Base-by-base conservation (phyloP, 2,888 invertebrate genomes). In the Apantesis nais region DNA sequence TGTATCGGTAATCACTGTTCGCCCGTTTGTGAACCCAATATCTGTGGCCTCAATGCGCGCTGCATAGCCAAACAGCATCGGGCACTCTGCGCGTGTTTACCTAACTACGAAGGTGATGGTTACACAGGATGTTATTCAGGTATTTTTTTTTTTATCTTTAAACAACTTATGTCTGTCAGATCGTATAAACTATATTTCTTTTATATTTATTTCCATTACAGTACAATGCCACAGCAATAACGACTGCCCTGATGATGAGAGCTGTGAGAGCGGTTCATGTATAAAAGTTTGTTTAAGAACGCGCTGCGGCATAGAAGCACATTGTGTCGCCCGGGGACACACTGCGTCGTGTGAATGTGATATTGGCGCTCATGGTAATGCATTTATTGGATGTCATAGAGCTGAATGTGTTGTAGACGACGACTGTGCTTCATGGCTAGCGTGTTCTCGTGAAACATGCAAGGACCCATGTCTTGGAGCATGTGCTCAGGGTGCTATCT, bases 161-260 rank as follows among this genome's bases (percentile, higher is more conserved):
- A 16, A 29, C 25, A 16, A 12, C 14, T 14, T 14, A 29, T 29
- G 29, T 29, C 29, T 29, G 16, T 29, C 29, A 29, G 29, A 58
- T 7, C 16, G 4, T 29, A 29, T 25, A 39, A 37, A 64, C 14
- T 58, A 16, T 8, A 41, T 71, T 62, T 66, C 66, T 74, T 75
- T 39, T 11, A 41, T n/a, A 8, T 52, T 11, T 22, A n/a, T 75
- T 16, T 58, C 29, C 5, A 74, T 93, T 95, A 65, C 89, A 97
- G 97, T 98, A 80, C 98, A 98, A 82, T 99, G 99, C 85, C 96
- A 97, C 81, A 96, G 97, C 65, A 98, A 98, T 87, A 97, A 97
- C 68, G 98, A 98, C 79, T 99, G 99, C 88, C 96, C 98, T 9
- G 95, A 97, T 67, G 97, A 96, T 62, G 97, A 98, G 90, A 97